Evolutionary conservation across 2,888 invertebrate genomes (phyloP), one percentile per base, ranked within the genome.

Genomic region (Calameuta filiformis): DNA sequence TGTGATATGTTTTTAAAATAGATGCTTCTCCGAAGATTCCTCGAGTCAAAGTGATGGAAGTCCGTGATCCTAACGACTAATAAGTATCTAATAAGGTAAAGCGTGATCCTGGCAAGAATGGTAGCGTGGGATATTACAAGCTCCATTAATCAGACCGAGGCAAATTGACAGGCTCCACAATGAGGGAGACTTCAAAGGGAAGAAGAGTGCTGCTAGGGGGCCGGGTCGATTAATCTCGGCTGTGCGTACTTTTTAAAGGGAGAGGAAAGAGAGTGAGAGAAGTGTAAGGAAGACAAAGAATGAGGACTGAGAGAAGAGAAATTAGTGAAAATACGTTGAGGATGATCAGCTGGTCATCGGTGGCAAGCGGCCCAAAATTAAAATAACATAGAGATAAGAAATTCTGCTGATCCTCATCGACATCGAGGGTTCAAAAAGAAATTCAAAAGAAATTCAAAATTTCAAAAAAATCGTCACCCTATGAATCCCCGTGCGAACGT

Each of bases 101-200:
- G 83, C 80, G 35, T 12, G 33, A 34, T 34, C 81, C 80, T 81
- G 79, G 77, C 83, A 84, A 56, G 56, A 83, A 83, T 83, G 81
- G 85, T 86, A 86, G 85, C 84, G 85, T 83, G 83, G 82, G 83
- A 84, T 85, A 86, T 87, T 87, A 87, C 84, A 84, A 83, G 85
- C 83, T 86, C 84, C 88, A 88, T 88, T 87, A 87, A 87, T 88
- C 87, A 88, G 84, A 85, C 80, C 82, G 80, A 83, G 83, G 87
- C 79, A 87, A 87, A 88, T 88, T 87, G 87, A 87, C 87, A 87
- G 86, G 86, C 82, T 80, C 82, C 78, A 83, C 83, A 84, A 84
- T 83, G 83, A 85, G 83, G 83, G 83, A 83, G 82, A 85, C 86
- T 86, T 86, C 85, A 86, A 85, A 85, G 84, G 82, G 85, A 83